Evolutionary conservation across 1,140 invertebrate genomes (phyloP), one percentile per base, ranked within the genome.

Genomic region (Marisa cornuarietis): DNA sequence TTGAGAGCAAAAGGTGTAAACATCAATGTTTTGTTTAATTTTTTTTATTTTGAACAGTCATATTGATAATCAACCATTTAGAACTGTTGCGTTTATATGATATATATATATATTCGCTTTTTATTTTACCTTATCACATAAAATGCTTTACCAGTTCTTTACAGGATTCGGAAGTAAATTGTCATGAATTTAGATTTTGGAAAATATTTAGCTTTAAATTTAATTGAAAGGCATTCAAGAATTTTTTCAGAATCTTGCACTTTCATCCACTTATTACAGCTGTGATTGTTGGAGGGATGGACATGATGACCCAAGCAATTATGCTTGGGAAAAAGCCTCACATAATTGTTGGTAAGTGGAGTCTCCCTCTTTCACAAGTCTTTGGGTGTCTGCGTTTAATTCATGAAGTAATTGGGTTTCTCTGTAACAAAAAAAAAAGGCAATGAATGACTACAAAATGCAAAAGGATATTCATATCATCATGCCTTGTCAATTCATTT

Each of bases 201-300:
- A 16, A 24, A 31, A 20, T 71, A 31, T 72, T 26, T 42, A 52
- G n/a, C 54, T 58, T 58, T 58, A 58, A 18, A 62, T 52, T 20
- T 79, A 26, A 22, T 42, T 68, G 11, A 20, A 62, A 6, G 42
- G 49, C 20, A 42, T 42, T 72, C 61, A 63, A 24, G 58, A 24
- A 71, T 61, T 76, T 78, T n/a, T 49, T 26, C 42, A 76, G 54
- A 81, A 79, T 75, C 83, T 52, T 80, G 31, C 6, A 42, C 31
- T 42, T 42, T 42, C 31, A 42, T 42, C 31, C 31, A 42, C 31
- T 42, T 42, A 73, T 85, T 88, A 65, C 72, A 92, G 96, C 94
- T 83, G 97, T 99, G 2, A 95, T 99, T 87, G 97, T 99, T 65
- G 98, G 98, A 78, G 98, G 98, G 7, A 98, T 99, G 93, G 97